A percentile compares a stretch with the other conserved stretches of the same genome.
Conservation (phyloP, 2,888 invertebrate species). For the Darwinula stevensoni region DNA sequence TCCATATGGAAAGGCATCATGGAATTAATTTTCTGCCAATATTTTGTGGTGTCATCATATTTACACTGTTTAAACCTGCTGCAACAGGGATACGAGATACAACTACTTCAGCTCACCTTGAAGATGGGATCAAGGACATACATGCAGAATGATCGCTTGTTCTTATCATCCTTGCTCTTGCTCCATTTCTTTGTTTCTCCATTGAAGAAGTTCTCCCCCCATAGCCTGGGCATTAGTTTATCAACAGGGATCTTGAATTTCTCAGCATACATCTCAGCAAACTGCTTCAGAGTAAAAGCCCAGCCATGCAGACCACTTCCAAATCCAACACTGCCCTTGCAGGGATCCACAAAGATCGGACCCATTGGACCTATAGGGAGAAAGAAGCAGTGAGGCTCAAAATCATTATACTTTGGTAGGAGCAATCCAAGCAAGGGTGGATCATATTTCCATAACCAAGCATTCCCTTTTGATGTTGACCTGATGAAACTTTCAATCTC, state of each 20-base stretch:
- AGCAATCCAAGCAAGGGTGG: too few relatives aligned
- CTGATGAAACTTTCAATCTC: too few relatives aligned
- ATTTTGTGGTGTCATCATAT: too few relatives aligned
- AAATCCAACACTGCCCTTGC: slow-evolving; percentile 95
- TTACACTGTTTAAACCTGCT: too few relatives aligned
- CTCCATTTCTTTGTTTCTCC: slow-evolving; percentile 93
- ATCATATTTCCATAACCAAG: too few relatives aligned
- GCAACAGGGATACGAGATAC: too few relatives aligned
- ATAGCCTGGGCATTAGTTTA: slow-evolving; percentile 73
- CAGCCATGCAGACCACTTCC: slow-evolving; percentile 98
- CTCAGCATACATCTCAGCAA: slow-evolving; percentile 92
- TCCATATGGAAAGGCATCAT: too few relatives aligned
- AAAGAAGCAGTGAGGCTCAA: slow-evolving; percentile 1
- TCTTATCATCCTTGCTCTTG: slow-evolving; percentile 59
- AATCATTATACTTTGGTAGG: too few relatives aligned
- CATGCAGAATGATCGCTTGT: slow-evolving; percentile 94
- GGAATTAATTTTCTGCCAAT: too few relatives aligned
- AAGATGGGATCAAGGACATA: slow-evolving; percentile 97
- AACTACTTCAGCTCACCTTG: slow-evolving; percentile 48
- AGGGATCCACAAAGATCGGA: slow-evolving; percentile 44
- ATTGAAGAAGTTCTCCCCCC: slow-evolving; percentile 99
- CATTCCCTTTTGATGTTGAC: too few relatives aligned
- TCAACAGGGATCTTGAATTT: slow-evolving; percentile 93
- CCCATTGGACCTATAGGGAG: too few relatives aligned
- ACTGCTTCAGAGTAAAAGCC: slow-evolving; percentile 99